Conservation (phyloP, 2,888 invertebrate species). For the Exocentrus adspersus region DNA sequence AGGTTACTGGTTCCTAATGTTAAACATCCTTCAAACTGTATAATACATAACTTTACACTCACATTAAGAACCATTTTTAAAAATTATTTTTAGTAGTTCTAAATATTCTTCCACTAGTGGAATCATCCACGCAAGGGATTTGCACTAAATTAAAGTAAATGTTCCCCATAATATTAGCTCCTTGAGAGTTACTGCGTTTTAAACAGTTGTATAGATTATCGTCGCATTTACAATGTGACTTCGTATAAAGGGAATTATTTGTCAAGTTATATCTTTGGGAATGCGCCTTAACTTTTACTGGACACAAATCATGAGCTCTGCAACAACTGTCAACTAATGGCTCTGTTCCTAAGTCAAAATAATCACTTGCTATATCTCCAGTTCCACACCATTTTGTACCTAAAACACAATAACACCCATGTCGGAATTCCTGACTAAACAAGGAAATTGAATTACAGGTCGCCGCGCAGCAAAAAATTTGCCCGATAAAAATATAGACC, state of each 20-base stretch:
- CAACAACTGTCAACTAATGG: slow-evolving; percentile 83
- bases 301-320: slow-evolving; percentile 90
- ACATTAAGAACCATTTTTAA: too few relatives aligned
- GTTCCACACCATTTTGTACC: slow-evolving; percentile 95
- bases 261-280: slow-evolving; percentile 81
- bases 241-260: slow-evolving; percentile 86
- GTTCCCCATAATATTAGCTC: slow-evolving; percentile 80
- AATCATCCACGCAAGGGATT: slow-evolving; percentile 77
- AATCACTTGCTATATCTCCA: slow-evolving; percentile 85
- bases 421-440: too few relatives aligned
- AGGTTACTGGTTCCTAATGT: too few relatives aligned
- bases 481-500: too few relatives aligned
- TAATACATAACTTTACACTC: too few relatives aligned
- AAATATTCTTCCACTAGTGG: slow-evolving; percentile 48
- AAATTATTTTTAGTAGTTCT: slow-evolving; percentile 49
- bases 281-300: slow-evolving; percentile 79
- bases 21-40: too few relatives aligned
- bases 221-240: slow-evolving; percentile 91
- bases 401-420: slow-evolving; percentile 57
- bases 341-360: slow-evolving; percentile 85
- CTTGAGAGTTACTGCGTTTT: slow-evolving; percentile 73
- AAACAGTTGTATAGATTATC: slow-evolving; percentile 84
- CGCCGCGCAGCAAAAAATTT: too few relatives aligned
- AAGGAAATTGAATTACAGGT: too few relatives aligned
- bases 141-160: slow-evolving; percentile 87